Evolutionary conservation across 2,113 vertebrate genomes (phyloP).

Genomic region (Sterrhoptilus dennistouni): DNA sequence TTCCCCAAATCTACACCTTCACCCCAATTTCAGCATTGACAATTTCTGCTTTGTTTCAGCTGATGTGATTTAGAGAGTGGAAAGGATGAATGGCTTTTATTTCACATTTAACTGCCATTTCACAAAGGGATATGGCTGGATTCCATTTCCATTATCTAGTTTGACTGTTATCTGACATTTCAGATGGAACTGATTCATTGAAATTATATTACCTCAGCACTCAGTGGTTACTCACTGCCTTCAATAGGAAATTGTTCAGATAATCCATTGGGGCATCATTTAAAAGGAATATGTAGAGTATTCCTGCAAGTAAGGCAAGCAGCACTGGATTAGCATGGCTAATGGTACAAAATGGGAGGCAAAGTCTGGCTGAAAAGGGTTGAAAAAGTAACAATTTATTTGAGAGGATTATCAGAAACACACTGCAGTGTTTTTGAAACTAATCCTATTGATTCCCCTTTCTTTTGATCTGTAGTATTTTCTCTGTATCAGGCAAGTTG

Average conservation of each 20-base stretch:
- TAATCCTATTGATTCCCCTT: not conserved
- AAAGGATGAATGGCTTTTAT: constrained; percentile 34
- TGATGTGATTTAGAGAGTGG: not conserved
- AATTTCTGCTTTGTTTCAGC: constrained; percentile 14
- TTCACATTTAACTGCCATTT: constrained; percentile 17
- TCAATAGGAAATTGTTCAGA: constrained; percentile 30
- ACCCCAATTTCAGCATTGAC: not conserved
- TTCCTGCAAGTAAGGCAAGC: not conserved
- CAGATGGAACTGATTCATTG: constrained; percentile 52
- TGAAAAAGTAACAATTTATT: not conserved
- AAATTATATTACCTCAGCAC: constrained; percentile 41
- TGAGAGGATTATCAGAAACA: constrained; percentile 3
- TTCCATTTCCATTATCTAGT: constrained; percentile 60
- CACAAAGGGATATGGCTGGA: constrained; percentile 16
- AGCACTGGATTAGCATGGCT: not conserved
- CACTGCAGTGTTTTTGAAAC: not conserved
- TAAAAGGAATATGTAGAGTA: not conserved
- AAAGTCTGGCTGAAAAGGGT: not conserved
- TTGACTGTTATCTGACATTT: constrained; percentile 49
- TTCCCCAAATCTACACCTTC: not conserved
- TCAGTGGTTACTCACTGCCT: constrained; percentile 27
- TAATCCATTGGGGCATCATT: not conserved
- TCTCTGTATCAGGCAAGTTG: not conserved
- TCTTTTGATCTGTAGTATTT: constrained; percentile 27
- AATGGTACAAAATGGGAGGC: not conserved